Base-by-base conservation (phyloP, 64 coral and sea anemone species). In the Orbicella faveolata region DNA sequence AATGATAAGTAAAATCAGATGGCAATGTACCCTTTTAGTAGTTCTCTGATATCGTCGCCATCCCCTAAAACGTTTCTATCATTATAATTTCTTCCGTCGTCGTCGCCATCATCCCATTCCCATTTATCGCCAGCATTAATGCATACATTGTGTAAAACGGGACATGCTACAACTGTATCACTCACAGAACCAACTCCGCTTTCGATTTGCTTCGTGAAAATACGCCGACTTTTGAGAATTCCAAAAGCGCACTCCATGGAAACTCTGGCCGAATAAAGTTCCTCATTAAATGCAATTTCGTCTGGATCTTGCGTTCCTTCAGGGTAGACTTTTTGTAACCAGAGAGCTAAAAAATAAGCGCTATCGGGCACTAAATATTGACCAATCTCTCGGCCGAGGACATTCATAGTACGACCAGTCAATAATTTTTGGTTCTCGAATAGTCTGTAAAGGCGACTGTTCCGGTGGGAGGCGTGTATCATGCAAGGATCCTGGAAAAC, bases 151-250 rank as follows among this genome's bases (percentile, higher is more conserved):
- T 91, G 90, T 77, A 26, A 23, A 91, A 41, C 81, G 55, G 41
- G n/a, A 63, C 90, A 91, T 63, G 90, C 90, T 51, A 92, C 51
- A 30, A 48, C 37, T 62, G 59, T 74, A 74, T 92, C 66, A 23
- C 62, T 88, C 20, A 55, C 34, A 63, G 79, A 92, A 79, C 18
- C 26, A 53, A 87, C 87, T 2, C 19, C 70, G 70, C 91, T 92
- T 65, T 90, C 77, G 75, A 92, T 55, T 39, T 78, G 90, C 54
- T 87, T 92, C 25, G 67, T 54, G 0, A 92, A 35, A 87, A 92
- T 92, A 72, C 90, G 77, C 93, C 93, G 61, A 25, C 79, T 78
- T 81, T 95, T 95, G 16, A 95, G 36, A 33, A 95, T 90, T 53
- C 89, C 93, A 82, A 91, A 95, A 72, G 93, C 83, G 64, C 80